These are phyloP conservation scores for Boulengerochromis microlepis DNA, from an alignment of 2,113 vertebrate genomes.

Conservation along the genomic window DNA sequence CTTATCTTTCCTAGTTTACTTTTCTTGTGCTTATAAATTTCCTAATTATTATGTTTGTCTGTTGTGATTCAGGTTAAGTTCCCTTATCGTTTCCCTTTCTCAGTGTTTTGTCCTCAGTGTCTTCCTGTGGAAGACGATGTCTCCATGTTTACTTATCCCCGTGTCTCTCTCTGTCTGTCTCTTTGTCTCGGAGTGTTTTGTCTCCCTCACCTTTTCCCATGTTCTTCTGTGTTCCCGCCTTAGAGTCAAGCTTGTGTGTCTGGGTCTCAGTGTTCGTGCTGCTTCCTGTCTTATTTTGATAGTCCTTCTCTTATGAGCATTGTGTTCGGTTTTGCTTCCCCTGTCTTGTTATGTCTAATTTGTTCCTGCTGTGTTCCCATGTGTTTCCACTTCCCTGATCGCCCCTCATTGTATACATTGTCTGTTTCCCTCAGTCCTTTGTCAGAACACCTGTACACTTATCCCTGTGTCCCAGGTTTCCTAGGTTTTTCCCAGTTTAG, in stretches of 20 bases:
- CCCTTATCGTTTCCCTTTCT: neutral
- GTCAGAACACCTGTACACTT: neutral
- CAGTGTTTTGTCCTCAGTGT: neutral
- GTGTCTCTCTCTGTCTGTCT: neutral
- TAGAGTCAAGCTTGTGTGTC: neutral
- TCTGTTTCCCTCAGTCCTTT: neutral
- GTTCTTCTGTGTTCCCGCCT: neutral
- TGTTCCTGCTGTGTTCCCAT: neutral
- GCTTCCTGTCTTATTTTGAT: neutral
- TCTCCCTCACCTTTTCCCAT: neutral
- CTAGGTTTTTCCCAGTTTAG: neutral
- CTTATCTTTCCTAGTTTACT: neutral
- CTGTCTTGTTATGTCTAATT: neutral
- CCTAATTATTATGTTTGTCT: neutral
- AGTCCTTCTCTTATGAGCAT: neutral
- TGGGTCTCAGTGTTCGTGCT: neutral
- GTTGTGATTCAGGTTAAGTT: neutral
- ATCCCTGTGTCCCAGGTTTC: neutral
- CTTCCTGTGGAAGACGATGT: neutral
- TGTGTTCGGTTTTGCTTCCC: neutral
- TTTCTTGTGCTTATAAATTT: neutral
- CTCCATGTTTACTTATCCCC: neutral
- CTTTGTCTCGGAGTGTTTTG: neutral
- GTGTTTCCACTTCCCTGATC: neutral
- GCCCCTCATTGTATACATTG: neutral